Conservation (phyloP, 2,888 invertebrate genomes). For the Dioctria linearis region DNA sequence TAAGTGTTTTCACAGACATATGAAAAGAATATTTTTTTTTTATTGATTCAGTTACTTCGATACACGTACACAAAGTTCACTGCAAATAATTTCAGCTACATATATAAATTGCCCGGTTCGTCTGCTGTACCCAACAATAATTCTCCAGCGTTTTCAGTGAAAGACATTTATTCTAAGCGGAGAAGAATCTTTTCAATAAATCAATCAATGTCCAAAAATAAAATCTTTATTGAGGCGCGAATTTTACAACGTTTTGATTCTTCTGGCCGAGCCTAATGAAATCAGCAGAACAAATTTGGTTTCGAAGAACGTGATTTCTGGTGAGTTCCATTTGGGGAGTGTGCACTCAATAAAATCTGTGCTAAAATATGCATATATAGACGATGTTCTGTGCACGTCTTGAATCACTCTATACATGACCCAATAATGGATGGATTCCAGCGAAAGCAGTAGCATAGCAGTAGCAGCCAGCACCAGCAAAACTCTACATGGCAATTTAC, state of each 20-base stretch:
- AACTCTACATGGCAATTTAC: constrained; percentile 40
- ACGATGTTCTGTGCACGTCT: constrained; percentile 33
- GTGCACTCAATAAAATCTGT: constrained; percentile 41
- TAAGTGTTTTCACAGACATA: too few species aligned
- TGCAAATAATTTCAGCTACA: too few species aligned
- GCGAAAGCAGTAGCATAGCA: neutral
- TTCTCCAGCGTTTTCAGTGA: too few species aligned
- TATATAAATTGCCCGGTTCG: too few species aligned
- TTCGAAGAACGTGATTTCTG: constrained; percentile 34
- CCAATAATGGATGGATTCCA: constrained; percentile 33
- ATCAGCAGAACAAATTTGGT: constrained; percentile 47
- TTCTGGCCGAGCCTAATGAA: constrained; percentile 39
- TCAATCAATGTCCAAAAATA: constrained; percentile 41
- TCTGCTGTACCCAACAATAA: too few species aligned
- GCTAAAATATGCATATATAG: constrained; percentile 35
- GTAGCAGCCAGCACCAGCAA: neutral
- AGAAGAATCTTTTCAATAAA: constrained; percentile 18
- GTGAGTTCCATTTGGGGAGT: constrained; percentile 35
- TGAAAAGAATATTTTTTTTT: too few species aligned
- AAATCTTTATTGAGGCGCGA: neutral
- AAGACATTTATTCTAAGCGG: too few species aligned
- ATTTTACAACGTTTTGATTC: neutral
- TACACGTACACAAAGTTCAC: too few species aligned
- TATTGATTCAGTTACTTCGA: too few species aligned
- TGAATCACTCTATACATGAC: constrained; percentile 13